phyloP scores from a whole-genome alignment of 2,797 vertebrate genomes.

The Hoplostethus mediterraneus region DNA sequence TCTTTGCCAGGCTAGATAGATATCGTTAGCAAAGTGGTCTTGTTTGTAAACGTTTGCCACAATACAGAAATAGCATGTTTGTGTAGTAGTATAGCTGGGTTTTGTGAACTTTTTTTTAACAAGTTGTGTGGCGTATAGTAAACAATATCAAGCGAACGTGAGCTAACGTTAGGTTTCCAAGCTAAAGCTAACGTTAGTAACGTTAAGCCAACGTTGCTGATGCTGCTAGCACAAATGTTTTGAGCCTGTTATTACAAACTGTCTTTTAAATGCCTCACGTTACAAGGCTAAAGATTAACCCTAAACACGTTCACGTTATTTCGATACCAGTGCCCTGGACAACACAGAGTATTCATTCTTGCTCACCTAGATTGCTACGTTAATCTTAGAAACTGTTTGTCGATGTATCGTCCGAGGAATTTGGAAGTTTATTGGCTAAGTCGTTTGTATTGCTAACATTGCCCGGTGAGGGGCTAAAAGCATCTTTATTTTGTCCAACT shows the following conservation, averaged over 20 bases:
- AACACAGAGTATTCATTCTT: background rate
- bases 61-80: background rate
- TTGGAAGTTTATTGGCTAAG: background rate
- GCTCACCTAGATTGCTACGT: background rate
- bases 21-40: background rate
- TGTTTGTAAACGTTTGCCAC: too few relatives aligned
- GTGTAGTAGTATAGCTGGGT: fast-evolving
- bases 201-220: constrained; percentile 12
- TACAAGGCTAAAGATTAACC: background rate
- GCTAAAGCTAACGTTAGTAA: constrained; percentile 34
- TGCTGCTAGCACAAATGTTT: constrained; percentile 36
- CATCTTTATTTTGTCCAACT: constrained; percentile 8
- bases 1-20: background rate
- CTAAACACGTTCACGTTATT: background rate
- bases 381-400: background rate
- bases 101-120: background rate
- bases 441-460: background rate
- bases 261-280: background rate
- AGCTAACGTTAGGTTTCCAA: constrained; percentile 14
- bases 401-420: background rate
- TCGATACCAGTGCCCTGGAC: background rate
- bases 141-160: constrained; percentile 44
- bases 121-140: constrained; percentile 9
- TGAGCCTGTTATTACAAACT: background rate
- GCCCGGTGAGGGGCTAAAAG: background rate